phyloP scores from a whole-genome alignment of 2,797 vertebrate genomes.

The Phataginus tetradactyla region DNA sequence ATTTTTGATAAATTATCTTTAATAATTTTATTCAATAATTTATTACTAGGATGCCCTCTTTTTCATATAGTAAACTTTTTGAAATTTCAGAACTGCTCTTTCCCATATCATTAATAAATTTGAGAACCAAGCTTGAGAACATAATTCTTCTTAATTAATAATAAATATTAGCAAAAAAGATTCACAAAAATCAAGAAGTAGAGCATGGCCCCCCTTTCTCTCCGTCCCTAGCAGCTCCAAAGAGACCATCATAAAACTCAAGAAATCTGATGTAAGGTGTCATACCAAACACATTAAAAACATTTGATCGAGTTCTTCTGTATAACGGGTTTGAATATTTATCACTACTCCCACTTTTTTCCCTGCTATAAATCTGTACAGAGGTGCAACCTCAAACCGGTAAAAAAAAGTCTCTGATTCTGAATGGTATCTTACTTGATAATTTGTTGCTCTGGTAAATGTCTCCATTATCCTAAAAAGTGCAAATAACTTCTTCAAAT shows the following conservation, averaged over 20 bases:
- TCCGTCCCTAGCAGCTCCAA: neutral
- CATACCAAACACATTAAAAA: neutral
- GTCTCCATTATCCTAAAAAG: neutral
- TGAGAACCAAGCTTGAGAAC: conserved; percentile 28
- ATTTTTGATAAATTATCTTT: neutral
- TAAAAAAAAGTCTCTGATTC: neutral
- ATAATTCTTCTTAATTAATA: conserved; percentile 34
- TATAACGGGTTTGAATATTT: neutral
- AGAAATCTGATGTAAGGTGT: neutral
- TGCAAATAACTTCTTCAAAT: neutral
- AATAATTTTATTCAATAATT: neutral
- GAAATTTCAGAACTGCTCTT: neutral
- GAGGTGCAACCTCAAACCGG: neutral
- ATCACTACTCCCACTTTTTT: neutral
- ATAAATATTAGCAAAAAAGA: neutral
- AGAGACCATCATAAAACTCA: neutral
- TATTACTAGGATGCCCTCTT: neutral
- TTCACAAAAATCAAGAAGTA: neutral
- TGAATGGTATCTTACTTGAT: neutral
- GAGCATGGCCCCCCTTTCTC: neutral
- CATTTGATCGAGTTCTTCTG: neutral
- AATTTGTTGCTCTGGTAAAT: neutral
- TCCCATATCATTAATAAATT: neutral
- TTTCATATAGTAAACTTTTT: neutral
- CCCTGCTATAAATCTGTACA: neutral